Conservation (phyloP, 2,888 invertebrate species). For the Erpobdella octoculata region DNA sequence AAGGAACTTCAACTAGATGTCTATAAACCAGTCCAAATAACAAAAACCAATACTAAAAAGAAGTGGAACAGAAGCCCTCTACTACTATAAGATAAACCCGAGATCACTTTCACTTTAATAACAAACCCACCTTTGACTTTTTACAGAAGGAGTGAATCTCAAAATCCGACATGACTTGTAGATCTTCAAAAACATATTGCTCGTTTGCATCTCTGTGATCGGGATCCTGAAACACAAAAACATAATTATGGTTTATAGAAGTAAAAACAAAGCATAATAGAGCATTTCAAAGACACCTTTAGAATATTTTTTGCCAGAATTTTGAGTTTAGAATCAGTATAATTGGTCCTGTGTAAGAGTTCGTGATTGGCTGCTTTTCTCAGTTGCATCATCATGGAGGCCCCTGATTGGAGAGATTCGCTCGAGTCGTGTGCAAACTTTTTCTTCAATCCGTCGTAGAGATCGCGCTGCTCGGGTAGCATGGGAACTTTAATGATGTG, state of each 20-base stretch:
- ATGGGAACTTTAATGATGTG: constrained; percentile 63
- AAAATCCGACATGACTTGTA: constrained; percentile 80
- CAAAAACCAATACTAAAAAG: no score
- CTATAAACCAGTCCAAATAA: no score
- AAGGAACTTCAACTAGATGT: no score
- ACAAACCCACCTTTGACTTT: constrained; percentile 58
- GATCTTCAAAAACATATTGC: constrained; percentile 68
- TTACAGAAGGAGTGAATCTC: constrained; percentile 74
- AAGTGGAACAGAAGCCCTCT: not conserved
- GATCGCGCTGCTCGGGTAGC: constrained; percentile 64
- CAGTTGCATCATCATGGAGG: constrained; percentile 66
- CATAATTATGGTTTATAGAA: not conserved
- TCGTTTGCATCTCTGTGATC: constrained; percentile 51
- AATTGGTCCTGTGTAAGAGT: constrained; percentile 67
- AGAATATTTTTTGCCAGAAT: constrained; percentile 60
- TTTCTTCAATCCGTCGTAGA: constrained; percentile 68
- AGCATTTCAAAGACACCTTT: constrained; percentile 38
- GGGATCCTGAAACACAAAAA: constrained; percentile 47
- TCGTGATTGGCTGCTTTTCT: constrained; percentile 90
- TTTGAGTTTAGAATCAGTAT: constrained; percentile 58
- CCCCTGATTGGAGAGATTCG: constrained; percentile 32
- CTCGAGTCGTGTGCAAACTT: constrained; percentile 26
- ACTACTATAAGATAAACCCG: not conserved
- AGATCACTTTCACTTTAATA: not conserved
- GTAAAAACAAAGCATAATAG: not conserved